Evolutionary conservation across 2,113 vertebrate genomes (phyloP), one percentile per base, ranked within the genome.

Genomic region (Albula goreensis): DNA sequence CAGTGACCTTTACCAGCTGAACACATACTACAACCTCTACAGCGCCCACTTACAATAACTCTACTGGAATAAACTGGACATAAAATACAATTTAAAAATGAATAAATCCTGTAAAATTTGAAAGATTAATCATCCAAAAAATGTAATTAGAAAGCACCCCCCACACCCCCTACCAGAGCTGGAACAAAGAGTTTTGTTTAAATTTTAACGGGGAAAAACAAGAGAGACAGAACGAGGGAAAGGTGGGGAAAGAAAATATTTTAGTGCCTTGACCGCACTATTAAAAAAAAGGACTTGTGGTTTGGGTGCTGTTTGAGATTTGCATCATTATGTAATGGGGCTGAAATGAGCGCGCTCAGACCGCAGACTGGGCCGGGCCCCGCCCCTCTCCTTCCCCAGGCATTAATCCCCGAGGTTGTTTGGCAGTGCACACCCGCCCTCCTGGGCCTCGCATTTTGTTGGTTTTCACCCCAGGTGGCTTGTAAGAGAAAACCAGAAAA

Each of bases 1-100:
- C 74, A 87, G 90, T 86, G 85, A 80, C 88, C 91, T 89, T 0
- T 0, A 82, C 56, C 53, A 0, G 15, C 51, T 56, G 87, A 86
- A 88, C 88, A 91, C 87, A 82, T 79, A 86, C 88, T 0, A 50
- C 86, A 93, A 66, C 92, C 93, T 93, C 85, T 66, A 51, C 80
- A 92, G 88, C 86, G 8, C 84, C 93, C 60, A 15, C 60, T 7
- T 5, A 19, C 17, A 66, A 66, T 66, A 66, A 66, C 22, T 66
- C 3, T 66, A 15, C 60, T 8, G 17, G 22, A 66, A 66, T 66
- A 66, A 66, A 66, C 17, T 3, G 15, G 22, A 66, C 60, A 66
- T 66, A 22, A 66, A 66, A 1, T 41, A 41, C 31, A 41, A 41
- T 41, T 41, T 41, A 41, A 66, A 66, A 15, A 13, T 15, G 17